Conservation (phyloP, 2,888 invertebrate species). For the Trachelus iudaicus region DNA sequence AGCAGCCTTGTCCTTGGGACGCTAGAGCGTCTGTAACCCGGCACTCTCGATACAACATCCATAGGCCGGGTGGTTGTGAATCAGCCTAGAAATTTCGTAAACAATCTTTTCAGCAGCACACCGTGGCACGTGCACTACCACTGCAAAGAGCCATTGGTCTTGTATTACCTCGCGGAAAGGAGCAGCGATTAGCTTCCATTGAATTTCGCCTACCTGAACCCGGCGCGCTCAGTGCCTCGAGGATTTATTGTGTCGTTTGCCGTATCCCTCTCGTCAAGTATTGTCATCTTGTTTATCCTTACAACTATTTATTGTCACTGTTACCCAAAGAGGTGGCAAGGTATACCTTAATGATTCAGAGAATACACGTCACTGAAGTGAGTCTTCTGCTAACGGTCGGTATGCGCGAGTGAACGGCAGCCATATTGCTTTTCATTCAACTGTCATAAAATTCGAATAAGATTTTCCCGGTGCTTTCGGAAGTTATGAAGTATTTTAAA, state of each 20-base stretch:
- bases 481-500: neutral
- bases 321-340: neutral
- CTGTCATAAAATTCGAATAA: neutral
- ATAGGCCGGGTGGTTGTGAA: slow-evolving; percentile 21
- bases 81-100: slow-evolving; percentile 22
- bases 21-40: slow-evolving; percentile 34
- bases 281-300: neutral
- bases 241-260: neutral
- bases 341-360: neutral
- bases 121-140: neutral
- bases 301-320: neutral
- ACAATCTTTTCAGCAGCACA: slow-evolving; percentile 10
- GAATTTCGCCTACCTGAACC: neutral
- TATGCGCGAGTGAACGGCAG: neutral
- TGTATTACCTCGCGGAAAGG: neutral
- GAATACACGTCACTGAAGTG: neutral
- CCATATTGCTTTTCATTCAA: neutral
- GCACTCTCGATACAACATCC: slow-evolving; percentile 32
- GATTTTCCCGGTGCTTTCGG: neutral
- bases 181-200: neutral
- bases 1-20: slow-evolving; percentile 35
- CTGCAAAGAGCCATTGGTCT: neutral
- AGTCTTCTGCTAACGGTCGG: neutral
- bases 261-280: neutral
- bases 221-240: neutral